Conservation (phyloP, 2,113 vertebrate genomes). For the Dicrurus megarhynchus region DNA sequence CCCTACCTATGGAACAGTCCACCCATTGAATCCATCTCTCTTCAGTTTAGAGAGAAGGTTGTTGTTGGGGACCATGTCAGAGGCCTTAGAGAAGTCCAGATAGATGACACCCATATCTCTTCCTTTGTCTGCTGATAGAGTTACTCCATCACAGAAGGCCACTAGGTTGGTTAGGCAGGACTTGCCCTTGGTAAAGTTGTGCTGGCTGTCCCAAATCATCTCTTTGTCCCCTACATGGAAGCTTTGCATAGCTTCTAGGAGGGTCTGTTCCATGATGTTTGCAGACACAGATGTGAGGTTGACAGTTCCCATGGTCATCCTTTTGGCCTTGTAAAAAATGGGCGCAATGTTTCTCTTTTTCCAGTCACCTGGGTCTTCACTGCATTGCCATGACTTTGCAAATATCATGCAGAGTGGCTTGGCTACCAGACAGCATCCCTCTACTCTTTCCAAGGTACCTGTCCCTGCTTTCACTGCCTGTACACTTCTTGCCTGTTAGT, state of each 20-base stretch:
- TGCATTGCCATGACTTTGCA: not conserved
- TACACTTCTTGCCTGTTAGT: not conserved
- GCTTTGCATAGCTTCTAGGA: not conserved
- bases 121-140: not conserved
- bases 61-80: not conserved
- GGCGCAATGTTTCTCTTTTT: not conserved
- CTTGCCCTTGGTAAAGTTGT: not conserved
- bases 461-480: not conserved
- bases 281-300: not conserved
- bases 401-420: not conserved
- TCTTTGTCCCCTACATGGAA: not conserved
- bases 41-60: not conserved
- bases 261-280: not conserved
- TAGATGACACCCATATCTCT: not conserved
- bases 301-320: not conserved
- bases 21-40: not conserved
- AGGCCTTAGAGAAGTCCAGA: not conserved
- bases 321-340: not conserved
- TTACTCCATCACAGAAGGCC: not conserved
- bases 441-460: not conserved
- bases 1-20: not conserved
- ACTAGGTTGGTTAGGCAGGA: not conserved
- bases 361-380: not conserved
- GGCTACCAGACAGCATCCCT: not conserved
- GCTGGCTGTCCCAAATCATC: not conserved